phyloP scores from a whole-genome alignment of 2,797 vertebrate genomes.

The Rhabdomys pumilio region DNA sequence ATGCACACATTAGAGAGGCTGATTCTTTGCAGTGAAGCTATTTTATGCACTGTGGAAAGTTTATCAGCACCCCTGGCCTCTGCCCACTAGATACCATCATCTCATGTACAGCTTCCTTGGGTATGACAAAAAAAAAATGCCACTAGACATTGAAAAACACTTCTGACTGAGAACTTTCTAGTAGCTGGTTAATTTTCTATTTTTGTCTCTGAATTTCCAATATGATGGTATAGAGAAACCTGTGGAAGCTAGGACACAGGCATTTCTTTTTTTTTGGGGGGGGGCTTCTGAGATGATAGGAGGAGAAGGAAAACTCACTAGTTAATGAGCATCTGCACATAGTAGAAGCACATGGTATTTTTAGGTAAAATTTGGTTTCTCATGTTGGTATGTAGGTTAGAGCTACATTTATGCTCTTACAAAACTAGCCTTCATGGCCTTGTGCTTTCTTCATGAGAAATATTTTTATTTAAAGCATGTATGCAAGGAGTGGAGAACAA shows the following conservation, averaged over 20 bases:
- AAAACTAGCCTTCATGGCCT: background rate
- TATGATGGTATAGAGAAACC: background rate
- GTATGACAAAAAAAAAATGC: background rate
- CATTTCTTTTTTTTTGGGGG: background rate
- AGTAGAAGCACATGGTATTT: background rate
- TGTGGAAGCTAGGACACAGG: background rate
- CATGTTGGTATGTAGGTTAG: background rate
- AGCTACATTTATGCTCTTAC: background rate
- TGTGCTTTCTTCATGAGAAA: background rate
- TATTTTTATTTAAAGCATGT: slow-evolving; percentile 24
- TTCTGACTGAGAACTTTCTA: background rate
- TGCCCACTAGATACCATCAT: background rate
- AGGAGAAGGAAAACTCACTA: background rate
- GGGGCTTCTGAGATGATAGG: background rate
- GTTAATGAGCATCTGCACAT: background rate
- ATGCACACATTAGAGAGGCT: background rate
- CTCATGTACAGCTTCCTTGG: background rate
- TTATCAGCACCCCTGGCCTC: background rate
- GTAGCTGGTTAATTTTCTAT: background rate
- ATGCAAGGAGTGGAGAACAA: background rate
- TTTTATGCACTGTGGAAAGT: too few relatives aligned
- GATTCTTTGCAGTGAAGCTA: background rate
- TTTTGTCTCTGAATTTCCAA: background rate
- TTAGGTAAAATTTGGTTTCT: background rate
- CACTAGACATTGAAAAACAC: background rate